Base-by-base conservation (phyloP, 1,140 invertebrate genomes). In the Tribolium castaneum region DNA sequence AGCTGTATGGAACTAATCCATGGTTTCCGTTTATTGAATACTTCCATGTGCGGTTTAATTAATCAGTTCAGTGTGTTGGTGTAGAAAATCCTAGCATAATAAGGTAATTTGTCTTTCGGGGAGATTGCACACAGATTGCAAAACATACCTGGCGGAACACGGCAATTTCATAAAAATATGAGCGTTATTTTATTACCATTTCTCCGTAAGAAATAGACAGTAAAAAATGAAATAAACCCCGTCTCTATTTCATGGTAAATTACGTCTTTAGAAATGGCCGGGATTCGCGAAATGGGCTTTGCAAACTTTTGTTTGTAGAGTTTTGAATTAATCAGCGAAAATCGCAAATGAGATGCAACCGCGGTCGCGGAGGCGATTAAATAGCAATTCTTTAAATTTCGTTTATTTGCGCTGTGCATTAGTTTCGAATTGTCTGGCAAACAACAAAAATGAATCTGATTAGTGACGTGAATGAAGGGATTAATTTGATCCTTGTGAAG, bases 151-250 rank as follows among this genome's bases (percentile, higher is more conserved):
- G 59, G 59, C 59, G 59, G 59, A 66, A 66, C 59, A 66, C 59
- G 59, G 59, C 59, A 66, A 66, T 66, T 66, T 66, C 59, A 35
- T 66, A 66, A 66, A 66, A 66, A 66, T 66, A 66, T 66, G 59
- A 66, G 59, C 59, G 59, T 66, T 66, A 66, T 66, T 66, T 66
- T 66, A 66, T 66, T 66, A 66, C 59, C 59, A 66, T 66, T 66
- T 66, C 59, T 66, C 45, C 59, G 59, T 66, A 66, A 66, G 59
- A 66, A 66, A 66, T 66, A 66, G 59, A 66, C 59, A 66, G 59
- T 66, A 66, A 66, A 66, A 66, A 66, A 66, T 66, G 59, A 66
- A 66, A 66, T 66, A 66, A 66, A 66, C 59, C 59, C 59, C 59
- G 59, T 66, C 59, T 66, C 59, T 66, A 66, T 66, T 66, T 66